Percentiles rank a stretch among this genome's conserved stretches.
phyloP scores from a whole-genome alignment of 2,888 invertebrate species.

The Epicampocera succincta region DNA sequence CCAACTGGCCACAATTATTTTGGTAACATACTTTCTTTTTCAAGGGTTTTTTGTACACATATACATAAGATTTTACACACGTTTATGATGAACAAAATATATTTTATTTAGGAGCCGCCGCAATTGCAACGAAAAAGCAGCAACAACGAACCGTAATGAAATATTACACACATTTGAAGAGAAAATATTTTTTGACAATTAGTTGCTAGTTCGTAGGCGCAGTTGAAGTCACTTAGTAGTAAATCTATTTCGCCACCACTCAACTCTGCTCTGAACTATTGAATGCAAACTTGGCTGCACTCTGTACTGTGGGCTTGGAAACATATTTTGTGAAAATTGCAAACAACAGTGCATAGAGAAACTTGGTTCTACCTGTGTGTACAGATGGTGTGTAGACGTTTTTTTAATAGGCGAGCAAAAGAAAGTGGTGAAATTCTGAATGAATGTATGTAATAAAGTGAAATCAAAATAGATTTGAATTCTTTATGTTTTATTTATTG shows the following conservation, averaged over 20 bases:
- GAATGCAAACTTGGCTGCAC: constrained; percentile 2
- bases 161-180: constrained; percentile 46
- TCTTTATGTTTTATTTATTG: too few species aligned
- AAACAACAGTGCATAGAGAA: too few species aligned
- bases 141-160: constrained; percentile 65
- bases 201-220: constrained; percentile 13
- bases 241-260: accelerated
- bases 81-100: constrained; percentile 26
- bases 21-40: constrained; percentile 21
- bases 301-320: not conserved
- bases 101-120: constrained; percentile 37
- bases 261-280: not conserved
- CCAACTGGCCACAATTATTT: constrained; percentile 1
- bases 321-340: too few species aligned
- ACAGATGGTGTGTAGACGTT: too few species aligned
- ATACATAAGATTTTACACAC: constrained; percentile 25
- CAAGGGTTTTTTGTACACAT: constrained; percentile 11
- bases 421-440: too few species aligned
- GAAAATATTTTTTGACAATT: constrained; percentile 53
- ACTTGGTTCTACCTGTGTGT: too few species aligned
- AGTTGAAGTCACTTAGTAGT: constrained; percentile 10
- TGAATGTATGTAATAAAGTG: too few species aligned
- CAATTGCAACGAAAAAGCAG: constrained; percentile 56
- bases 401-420: too few species aligned
- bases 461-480: too few species aligned